Conservation (phyloP, 1,140 invertebrate species). For the Pygmarrhopalites habei region DNA sequence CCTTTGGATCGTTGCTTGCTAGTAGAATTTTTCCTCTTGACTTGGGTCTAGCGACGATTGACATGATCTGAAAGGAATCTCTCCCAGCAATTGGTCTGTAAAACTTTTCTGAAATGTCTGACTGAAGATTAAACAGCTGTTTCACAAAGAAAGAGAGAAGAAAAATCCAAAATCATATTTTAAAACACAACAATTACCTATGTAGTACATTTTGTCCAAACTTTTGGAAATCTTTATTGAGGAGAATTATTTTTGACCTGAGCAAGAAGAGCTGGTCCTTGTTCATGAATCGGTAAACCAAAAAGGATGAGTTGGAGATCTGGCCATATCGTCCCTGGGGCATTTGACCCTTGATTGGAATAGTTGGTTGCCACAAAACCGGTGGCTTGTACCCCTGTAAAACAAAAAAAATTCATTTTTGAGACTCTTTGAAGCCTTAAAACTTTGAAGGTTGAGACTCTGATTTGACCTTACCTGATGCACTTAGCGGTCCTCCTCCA, state of each 20-base stretch:
- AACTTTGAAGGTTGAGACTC: no score
- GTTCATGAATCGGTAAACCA: conserved; percentile 20
- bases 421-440: no score
- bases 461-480: no score
- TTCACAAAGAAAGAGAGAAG: no score
- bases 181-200: no score
- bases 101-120: conserved; percentile 6
- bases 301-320: conserved; percentile 34
- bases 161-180: conserved; percentile 20
- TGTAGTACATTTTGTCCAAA: conserved; percentile 31
- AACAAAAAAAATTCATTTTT: no score
- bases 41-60: conserved; percentile 25
- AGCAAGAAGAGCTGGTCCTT: conserved; percentile 14
- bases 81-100: conserved; percentile 17
- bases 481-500: conserved; percentile 30
- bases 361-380: conserved; percentile 31
- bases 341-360: background rate
- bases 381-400: conserved; percentile 30
- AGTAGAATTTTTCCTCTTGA: conserved; percentile 40
- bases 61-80: conserved; percentile 18
- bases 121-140: conserved; percentile 6
- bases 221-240: conserved; percentile 25
- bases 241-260: no score
- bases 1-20: conserved; percentile 31
- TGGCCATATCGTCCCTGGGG: conserved; percentile 22